Base-by-base conservation (phyloP, 2,888 invertebrate species). In the Pandemis corylana region DNA sequence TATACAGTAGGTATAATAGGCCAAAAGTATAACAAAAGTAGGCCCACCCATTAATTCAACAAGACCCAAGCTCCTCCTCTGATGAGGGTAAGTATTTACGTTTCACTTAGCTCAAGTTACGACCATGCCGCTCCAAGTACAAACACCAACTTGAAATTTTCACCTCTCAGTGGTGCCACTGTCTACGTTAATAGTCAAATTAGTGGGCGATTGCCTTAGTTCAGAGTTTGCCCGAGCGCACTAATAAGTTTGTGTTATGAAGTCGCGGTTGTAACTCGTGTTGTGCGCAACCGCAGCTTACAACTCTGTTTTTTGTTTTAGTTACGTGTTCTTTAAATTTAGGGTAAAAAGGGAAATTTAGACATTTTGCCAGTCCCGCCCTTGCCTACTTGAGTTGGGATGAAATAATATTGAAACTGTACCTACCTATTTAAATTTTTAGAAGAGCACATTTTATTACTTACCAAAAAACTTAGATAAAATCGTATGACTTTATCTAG, bases 11-110 rank as follows among this genome's bases (percentile, higher is more conserved):
- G 63, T 68, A 68, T 36, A 63, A 63, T 41, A 72, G 64, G 53
- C 56, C 64, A 15, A 64, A 68, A 73, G 68, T 49, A 59, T 36
- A 64, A 49, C 63, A 72, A 72, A 72, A 62, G 68, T 36, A 20
- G 51, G 46, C 10, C 51, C 61, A 20, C 41, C 67, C 41, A 73
- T 73, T 64, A 73, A 62, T 73, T 73, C 68, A 64, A 64, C 73
- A 20, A 64, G 44, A 7, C 20, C 46, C 59, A 64, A 73, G 68
- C 68, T 64, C 61, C 49, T 53, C 68, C 56, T 44, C 44, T 65
- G 68, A 64, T 41, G 49, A 73, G 73, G 73, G 73, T 73, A 63
- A 62, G 67, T 73, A 68, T 68, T 73, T 64, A 64, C 28, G 68
- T 64, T 68, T 56, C 63, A 56, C 72, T 71, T 71, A 51, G 13